phyloP scores from a whole-genome alignment of 2,888 invertebrate species.

The Nysson spinosus region DNA sequence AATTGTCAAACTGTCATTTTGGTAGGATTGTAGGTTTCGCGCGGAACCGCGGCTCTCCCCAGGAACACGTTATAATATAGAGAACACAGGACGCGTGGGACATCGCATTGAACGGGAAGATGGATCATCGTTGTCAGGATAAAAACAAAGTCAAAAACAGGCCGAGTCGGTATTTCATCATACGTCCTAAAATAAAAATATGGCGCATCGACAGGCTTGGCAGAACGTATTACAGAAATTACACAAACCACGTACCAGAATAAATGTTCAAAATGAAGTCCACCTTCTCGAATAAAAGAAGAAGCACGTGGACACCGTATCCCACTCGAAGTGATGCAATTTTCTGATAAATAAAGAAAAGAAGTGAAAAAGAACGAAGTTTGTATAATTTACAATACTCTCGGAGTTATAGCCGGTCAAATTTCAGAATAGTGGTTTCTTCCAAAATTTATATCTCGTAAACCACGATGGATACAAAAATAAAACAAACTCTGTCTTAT shows the following conservation, averaged over 20 bases:
- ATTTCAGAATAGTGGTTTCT: too few species aligned
- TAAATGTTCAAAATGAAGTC: too few species aligned
- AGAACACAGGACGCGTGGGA: not conserved
- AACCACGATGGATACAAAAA: too few species aligned
- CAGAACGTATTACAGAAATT: not conserved
- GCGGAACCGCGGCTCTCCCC: constrained; percentile 24
- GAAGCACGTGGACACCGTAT: too few species aligned
- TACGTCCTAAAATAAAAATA: constrained; percentile 4
- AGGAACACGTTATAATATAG: not conserved
- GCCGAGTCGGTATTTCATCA: constrained; percentile 28
- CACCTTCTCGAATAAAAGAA: too few species aligned
- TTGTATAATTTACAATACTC: too few species aligned
- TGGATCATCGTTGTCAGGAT: constrained; percentile 24
- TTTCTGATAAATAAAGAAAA: too few species aligned
- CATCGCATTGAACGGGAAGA: constrained; percentile 26
- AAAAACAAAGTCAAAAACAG: constrained; percentile 40
- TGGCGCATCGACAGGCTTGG: not conserved
- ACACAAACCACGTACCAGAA: not conserved
- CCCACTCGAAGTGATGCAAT: too few species aligned
- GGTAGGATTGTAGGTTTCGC: constrained; percentile 4
- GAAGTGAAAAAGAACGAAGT: too few species aligned
- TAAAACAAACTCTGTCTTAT: too few species aligned
- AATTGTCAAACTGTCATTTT: constrained; percentile 37
- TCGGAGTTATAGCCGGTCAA: too few species aligned
- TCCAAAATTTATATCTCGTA: too few species aligned